Percentiles rank a stretch among this genome's conserved stretches.
These are phyloP conservation scores for Actenoides hombroni DNA, from an alignment of 2,113 vertebrate species.

Conservation along the genomic window DNA sequence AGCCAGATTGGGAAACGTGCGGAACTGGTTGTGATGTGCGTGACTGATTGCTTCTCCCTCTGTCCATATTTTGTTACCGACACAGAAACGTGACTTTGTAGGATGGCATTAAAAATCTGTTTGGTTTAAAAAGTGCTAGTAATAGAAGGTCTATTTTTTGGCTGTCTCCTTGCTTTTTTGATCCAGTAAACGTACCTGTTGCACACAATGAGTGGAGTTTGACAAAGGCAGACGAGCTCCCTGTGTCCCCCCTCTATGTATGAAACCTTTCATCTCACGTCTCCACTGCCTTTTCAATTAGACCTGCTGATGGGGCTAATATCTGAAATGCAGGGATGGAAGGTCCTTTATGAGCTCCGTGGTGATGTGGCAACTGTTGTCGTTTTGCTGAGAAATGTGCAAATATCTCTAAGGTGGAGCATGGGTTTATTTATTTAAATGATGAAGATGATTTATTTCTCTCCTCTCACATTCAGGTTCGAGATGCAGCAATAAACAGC, in stretches of 20 bases:
- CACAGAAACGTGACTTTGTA: neutral
- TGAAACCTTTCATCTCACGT: fast-evolving
- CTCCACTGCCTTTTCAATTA: neutral
- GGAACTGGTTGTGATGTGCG: neutral
- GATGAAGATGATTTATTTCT: neutral
- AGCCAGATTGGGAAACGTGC: neutral
- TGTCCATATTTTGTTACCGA: neutral
- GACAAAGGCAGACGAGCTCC: neutral
- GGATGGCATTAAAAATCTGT: neutral
- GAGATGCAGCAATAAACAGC: conserved; percentile 94
- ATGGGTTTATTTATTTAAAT: neutral
- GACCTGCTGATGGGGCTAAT: neutral
- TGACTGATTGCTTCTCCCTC: neutral
- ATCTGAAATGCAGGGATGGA: neutral
- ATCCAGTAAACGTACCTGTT: neutral
- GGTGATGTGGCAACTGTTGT: neutral
- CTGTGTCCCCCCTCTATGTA: neutral
- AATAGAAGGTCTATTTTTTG: neutral
- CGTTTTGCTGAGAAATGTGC: neutral
- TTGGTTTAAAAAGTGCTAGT: neutral
- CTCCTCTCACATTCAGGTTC: conserved; percentile 78
- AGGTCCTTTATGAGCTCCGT: neutral
- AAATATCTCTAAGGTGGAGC: neutral
- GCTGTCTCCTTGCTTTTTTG: neutral
- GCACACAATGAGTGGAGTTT: neutral